A percentile compares a stretch with the other conserved stretches of the same genome.
These are phyloP conservation scores for Channallabes apus DNA, from an alignment of 2,797 vertebrate species.

Conservation along the genomic window DNA sequence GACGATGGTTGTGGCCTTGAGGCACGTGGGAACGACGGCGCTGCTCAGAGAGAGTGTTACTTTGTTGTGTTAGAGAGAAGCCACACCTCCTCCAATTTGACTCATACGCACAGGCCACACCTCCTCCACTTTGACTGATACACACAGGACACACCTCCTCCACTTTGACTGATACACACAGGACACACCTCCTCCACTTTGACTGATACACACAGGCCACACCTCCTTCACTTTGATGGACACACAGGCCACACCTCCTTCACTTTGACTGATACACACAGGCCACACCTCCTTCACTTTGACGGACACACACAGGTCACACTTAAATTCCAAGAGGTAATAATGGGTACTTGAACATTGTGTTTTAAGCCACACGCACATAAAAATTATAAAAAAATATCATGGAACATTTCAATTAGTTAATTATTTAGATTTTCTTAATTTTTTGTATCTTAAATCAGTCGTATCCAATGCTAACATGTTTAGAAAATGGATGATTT, in stretches of 20 bases:
- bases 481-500: too few species aligned
- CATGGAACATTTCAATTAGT: too few species aligned
- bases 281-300: not conserved
- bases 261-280: not conserved
- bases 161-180: not conserved
- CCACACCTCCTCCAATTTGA: not conserved
- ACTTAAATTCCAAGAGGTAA: too few species aligned
- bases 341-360: too few species aligned
- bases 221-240: not conserved
- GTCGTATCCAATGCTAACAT: too few species aligned
- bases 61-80: not conserved
- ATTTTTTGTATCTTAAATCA: too few species aligned
- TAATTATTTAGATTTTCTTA: too few species aligned
- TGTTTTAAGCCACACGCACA: too few species aligned
- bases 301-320: not conserved
- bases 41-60: too few species aligned
- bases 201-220: not conserved
- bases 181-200: not conserved
- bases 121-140: not conserved
- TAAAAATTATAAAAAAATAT: too few species aligned
- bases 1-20: too few species aligned
- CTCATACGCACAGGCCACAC: not conserved
- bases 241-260: not conserved
- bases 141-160: not conserved
- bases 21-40: too few species aligned